phyloP scores from a whole-genome alignment of 2,113 vertebrate species.

The Athene cunicularia region DNA sequence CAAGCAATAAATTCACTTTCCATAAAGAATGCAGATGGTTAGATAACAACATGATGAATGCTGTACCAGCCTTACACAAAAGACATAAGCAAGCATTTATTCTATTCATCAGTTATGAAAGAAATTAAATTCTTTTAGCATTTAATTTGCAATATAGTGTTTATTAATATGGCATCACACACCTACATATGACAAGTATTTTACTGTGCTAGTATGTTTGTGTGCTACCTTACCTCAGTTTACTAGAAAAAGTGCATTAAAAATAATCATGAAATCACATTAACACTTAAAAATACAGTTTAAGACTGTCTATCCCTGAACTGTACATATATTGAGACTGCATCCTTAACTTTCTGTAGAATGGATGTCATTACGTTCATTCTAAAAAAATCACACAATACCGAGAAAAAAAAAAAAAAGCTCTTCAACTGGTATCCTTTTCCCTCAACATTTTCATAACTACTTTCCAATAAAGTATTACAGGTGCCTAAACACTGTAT shows the following conservation, averaged over 20 bases:
- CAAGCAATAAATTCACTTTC: conserved; percentile 47
- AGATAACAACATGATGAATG: conserved; percentile 2
- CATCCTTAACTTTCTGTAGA: not conserved
- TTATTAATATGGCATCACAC: not conserved
- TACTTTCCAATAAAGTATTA: not conserved
- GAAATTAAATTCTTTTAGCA: not conserved
- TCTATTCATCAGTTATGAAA: not conserved
- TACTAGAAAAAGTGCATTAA: not conserved
- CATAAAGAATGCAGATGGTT: conserved; percentile 21
- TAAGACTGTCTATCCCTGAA: not conserved
- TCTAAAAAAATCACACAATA: not conserved
- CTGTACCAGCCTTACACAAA: not conserved
- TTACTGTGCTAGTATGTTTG: not conserved
- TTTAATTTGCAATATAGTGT: not conserved
- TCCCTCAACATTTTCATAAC: not conserved
- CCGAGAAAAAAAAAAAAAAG: not conserved
- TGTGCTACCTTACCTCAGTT: not conserved
- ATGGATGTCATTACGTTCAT: not conserved
- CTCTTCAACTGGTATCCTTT: not conserved
- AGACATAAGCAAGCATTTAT: not conserved
- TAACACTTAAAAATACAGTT: not conserved
- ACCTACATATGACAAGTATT: not conserved
- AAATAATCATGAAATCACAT: not conserved
- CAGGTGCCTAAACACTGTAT: not conserved
- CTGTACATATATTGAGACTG: not conserved